phyloP scores from a whole-genome alignment of 2,797 vertebrate species.

The Anniella stebbinsi region DNA sequence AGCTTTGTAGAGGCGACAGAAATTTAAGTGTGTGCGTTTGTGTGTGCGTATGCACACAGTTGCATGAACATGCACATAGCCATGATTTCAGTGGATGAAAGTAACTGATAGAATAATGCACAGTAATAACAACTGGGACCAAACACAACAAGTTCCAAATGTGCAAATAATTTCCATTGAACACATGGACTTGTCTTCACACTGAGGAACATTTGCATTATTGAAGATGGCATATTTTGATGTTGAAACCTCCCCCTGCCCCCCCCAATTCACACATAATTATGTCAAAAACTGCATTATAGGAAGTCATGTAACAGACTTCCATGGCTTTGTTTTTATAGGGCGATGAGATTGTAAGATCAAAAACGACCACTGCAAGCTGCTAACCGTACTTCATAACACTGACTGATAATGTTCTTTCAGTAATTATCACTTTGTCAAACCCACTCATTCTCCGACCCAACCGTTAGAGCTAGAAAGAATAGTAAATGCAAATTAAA shows the following conservation, averaged over 20 bases:
- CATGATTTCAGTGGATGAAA: not conserved
- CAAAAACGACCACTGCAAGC: not conserved
- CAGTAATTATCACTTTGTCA: constrained; percentile 44
- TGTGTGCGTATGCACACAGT: not conserved
- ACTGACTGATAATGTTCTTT: constrained; percentile 42
- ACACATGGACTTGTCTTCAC: not conserved
- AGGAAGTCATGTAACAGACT: not conserved
- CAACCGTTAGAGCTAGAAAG: constrained; percentile 4
- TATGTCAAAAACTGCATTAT: constrained; percentile 1
- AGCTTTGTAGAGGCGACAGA: not conserved
- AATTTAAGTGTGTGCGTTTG: not conserved
- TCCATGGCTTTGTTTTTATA: not conserved
- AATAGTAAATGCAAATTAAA: constrained; percentile 47
- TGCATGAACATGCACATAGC: not conserved
- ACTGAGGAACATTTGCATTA: not conserved
- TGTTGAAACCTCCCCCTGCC: not conserved
- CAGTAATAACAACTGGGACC: not conserved
- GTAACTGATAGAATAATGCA: not conserved
- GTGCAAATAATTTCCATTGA: not conserved
- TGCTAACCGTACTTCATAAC: constrained; percentile 33
- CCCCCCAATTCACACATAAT: not conserved
- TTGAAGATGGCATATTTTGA: constrained; percentile 17
- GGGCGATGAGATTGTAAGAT: constrained; percentile 1
- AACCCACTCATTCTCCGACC: constrained; percentile 25
- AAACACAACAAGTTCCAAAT: not conserved